Evolutionary conservation across 2,888 invertebrate genomes (phyloP).

Genomic region (Tetropium fuscum): DNA sequence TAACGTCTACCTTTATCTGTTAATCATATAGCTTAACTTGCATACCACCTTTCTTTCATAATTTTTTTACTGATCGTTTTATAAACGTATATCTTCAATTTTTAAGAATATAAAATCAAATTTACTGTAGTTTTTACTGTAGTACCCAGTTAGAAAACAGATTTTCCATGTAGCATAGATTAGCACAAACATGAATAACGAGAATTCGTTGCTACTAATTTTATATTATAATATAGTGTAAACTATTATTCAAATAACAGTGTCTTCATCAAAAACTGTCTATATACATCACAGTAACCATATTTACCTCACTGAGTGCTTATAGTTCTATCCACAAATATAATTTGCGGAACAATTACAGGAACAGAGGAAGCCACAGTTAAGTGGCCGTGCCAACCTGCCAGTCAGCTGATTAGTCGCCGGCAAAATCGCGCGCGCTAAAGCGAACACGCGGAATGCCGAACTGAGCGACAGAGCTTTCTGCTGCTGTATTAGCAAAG

Average conservation of each 20-base stretch:
- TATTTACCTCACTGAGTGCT: slow-evolving; percentile 61
- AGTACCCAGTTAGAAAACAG: no score
- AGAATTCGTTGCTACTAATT: no score
- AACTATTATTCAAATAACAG: not conserved
- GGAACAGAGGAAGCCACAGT: slow-evolving; percentile 63
- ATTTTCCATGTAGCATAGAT: no score
- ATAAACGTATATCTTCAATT: no score
- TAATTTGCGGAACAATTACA: slow-evolving; percentile 66
- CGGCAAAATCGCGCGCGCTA: slow-evolving; percentile 44
- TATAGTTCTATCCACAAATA: slow-evolving; percentile 64
- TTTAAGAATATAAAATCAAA: no score
- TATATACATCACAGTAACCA: slow-evolving; percentile 61
- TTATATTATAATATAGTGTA: no score
- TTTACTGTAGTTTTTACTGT: no score
- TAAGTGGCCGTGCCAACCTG: slow-evolving; percentile 61
- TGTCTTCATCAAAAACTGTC: slow-evolving; percentile 47
- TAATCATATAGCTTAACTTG: no score
- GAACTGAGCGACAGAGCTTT: slow-evolving; percentile 60
- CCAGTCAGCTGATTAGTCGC: slow-evolving; percentile 48
- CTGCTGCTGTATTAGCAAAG: slow-evolving; percentile 63
- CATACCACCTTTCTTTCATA: no score
- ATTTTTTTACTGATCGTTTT: no score
- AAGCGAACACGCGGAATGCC: slow-evolving; percentile 44
- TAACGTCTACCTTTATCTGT: no score
- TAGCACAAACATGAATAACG: no score